Base-by-base conservation (phyloP, 2,888 invertebrate species). In the Kuschelorhynchus macadamiae region DNA sequence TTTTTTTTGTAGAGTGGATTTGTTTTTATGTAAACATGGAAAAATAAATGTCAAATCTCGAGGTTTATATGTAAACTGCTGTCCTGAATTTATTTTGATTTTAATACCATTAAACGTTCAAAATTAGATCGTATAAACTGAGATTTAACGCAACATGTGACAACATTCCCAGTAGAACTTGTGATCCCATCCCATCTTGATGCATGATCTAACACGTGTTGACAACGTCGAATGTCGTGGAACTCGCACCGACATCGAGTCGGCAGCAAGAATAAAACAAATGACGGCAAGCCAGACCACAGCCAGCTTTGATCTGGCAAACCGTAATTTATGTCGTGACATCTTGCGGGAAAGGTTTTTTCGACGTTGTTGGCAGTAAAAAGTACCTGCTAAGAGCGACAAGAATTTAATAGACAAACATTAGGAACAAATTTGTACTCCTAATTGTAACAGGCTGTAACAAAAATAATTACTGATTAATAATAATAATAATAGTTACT, bases 171-270 rank as follows among this genome's bases (percentile, higher is more conserved):
- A 60, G 49, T 16, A 36, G 11, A 52, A 16, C 14, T 36, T 36
- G 7, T 25, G 25, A 7, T 21, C 21, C 20, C 57, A 18, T 60
- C 41, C 30, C 55, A 25, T 16, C 64, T 71, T 75, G 76, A 76
- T 75, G 72, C 75, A 75, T 73, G 75, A 76, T 75, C 75, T 72
- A 76, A 76, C 76, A 76, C 71, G 76, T 76, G 75, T 76, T 75
- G 75, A 76, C 76, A 76, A 71, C 73, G 72, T 73, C 72, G 74
- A 73, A 75, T 71, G 67, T 67, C 39, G 60, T 49, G 49, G 53
- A 53, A 42, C 50, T 63, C 25, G 46, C 47, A 46, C 18, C 69
- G 57, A 69, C 64, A 56, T 55, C 12, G 39, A 65, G 61, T 39
- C 71, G 67, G 66, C 66, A 61, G 62, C 67, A 57, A 56, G 68